phyloP scores from a whole-genome alignment of 2,888 invertebrate species.

The Malacosoma neustria region DNA sequence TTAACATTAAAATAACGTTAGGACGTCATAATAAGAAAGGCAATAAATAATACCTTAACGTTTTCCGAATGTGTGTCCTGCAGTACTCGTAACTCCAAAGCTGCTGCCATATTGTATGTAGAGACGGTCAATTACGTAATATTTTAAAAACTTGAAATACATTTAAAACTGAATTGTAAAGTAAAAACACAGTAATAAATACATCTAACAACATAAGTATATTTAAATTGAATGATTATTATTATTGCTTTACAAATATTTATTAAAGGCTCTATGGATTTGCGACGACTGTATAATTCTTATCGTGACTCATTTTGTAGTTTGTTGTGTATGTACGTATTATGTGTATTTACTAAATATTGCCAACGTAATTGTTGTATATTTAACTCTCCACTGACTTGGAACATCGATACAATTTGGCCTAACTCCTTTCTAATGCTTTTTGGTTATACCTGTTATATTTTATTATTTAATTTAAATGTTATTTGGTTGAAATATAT shows the following conservation, averaged over 20 bases:
- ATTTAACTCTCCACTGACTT: slow-evolving; percentile 57
- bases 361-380: slow-evolving; percentile 50
- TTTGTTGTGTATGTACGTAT: slow-evolving; percentile 71
- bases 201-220: slow-evolving; percentile 6
- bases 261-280: slow-evolving; percentile 61
- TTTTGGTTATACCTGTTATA: slow-evolving; percentile 16
- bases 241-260: too few species aligned
- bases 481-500: slow-evolving; percentile 7
- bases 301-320: slow-evolving; percentile 67
- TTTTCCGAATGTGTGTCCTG: slow-evolving; percentile 59
- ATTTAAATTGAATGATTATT: slow-evolving; percentile 4
- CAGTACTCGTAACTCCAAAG: slow-evolving; percentile 73
- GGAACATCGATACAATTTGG: slow-evolving; percentile 56
- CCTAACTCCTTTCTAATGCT: slow-evolving; percentile 27
- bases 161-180: not conserved
- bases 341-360: slow-evolving; percentile 65
- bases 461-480: slow-evolving; percentile 12
- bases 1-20: slow-evolving; percentile 21
- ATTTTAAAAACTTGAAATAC: not conserved
- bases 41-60: slow-evolving; percentile 52
- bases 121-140: not conserved
- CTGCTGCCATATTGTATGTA: slow-evolving; percentile 30
- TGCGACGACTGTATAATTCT: slow-evolving; percentile 68
- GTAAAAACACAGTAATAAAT: slow-evolving; percentile 8
- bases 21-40: slow-evolving; percentile 62